Evolutionary conservation across 2,797 vertebrate genomes (phyloP).

Genomic region (Pipistrellus pipistrellus): DNA sequence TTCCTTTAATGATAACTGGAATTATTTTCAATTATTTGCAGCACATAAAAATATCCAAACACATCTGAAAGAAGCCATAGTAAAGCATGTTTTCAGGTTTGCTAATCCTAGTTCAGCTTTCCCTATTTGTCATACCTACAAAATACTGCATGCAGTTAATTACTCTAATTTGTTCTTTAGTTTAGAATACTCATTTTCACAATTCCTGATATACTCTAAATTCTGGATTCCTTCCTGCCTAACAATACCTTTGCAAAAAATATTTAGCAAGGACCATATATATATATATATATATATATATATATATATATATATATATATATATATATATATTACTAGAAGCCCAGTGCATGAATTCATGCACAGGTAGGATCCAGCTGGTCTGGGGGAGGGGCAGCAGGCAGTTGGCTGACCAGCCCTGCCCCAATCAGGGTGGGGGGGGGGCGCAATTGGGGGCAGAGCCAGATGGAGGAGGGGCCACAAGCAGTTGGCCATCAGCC

Average conservation of each 20-base stretch:
- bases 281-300: not conserved
- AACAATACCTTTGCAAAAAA: slow-evolving; percentile 40
- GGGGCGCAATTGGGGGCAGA: too few species aligned
- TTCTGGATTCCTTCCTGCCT: slow-evolving; percentile 31
- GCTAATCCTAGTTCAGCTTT: slow-evolving; percentile 16
- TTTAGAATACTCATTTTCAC: slow-evolving; percentile 64
- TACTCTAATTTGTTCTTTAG: slow-evolving; percentile 38
- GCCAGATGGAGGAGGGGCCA: too few species aligned
- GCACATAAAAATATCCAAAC: slow-evolving; percentile 29
- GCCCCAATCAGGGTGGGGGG: too few species aligned
- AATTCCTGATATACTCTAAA: not conserved
- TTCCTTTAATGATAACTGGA: slow-evolving; percentile 30
- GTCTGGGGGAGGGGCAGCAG: too few species aligned
- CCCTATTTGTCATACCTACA: not conserved
- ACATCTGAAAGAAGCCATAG: not conserved
- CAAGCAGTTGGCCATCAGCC: too few species aligned
- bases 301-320: too few species aligned
- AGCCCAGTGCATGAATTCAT: too few species aligned
- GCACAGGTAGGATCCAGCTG: too few species aligned
- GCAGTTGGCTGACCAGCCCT: too few species aligned
- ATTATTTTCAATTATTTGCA: slow-evolving; percentile 50
- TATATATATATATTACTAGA: not conserved
- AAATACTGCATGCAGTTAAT: not conserved
- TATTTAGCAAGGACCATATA: not conserved
- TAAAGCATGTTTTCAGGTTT: slow-evolving; percentile 34